Evolutionary conservation across 2,113 vertebrate species (phyloP).

Genomic region (Pomatorhinus ruficollis): DNA sequence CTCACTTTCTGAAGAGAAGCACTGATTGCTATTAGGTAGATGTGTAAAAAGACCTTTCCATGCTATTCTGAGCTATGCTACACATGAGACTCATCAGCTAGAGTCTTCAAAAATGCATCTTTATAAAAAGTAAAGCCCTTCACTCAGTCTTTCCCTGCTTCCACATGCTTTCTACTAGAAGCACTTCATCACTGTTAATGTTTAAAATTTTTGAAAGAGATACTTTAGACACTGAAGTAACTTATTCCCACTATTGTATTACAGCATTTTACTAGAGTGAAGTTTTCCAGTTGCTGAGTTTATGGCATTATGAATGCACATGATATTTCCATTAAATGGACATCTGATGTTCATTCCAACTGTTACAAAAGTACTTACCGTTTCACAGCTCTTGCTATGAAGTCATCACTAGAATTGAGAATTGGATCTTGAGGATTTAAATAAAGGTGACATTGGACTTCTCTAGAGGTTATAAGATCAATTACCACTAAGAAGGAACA

Average conservation of each 20-base stretch:
- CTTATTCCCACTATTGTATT: not conserved
- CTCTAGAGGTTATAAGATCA: conserved; percentile 65
- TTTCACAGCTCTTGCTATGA: conserved; percentile 71
- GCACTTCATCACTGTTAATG: not conserved
- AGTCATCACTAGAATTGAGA: conserved; percentile 62
- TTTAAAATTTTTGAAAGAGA: not conserved
- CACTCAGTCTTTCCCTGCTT: not conserved
- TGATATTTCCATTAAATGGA: not conserved
- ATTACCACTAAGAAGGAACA: conserved; percentile 75
- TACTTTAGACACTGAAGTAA: not conserved
- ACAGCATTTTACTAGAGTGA: not conserved
- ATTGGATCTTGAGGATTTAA: conserved; percentile 36
- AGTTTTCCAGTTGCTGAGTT: not conserved
- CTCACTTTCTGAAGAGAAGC: not conserved
- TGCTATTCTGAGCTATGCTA: not conserved
- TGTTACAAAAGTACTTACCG: conserved; percentile 51
- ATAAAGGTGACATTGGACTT: conserved; percentile 74
- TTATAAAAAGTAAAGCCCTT: not conserved
- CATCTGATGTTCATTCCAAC: not conserved
- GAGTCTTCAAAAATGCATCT: not conserved
- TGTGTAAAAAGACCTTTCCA: not conserved
- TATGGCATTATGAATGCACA: not conserved
- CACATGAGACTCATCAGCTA: not conserved
- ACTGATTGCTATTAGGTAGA: not conserved
- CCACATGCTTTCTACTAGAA: not conserved